Base-by-base conservation (phyloP, 2,797 vertebrate species). In the Etheostoma perlongum region DNA sequence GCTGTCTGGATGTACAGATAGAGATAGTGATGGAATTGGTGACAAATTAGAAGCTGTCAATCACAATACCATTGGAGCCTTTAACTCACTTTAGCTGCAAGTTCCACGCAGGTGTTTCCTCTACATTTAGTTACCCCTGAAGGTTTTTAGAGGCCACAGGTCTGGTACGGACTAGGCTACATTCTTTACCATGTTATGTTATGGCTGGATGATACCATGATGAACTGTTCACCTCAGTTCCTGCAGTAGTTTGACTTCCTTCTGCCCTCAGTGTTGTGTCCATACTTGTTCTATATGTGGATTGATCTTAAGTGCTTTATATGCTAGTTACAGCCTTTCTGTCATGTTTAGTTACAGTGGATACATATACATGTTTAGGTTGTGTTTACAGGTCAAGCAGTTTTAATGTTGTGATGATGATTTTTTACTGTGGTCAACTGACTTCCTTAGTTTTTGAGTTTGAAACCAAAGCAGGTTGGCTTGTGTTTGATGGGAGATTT, bases 401-500 rank as follows among this genome's bases (percentile, higher is more conserved):
- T 74, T 86, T 78, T 81, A 40, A 52, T 82, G 40, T 76, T 66
- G 49, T 74, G 52, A 48, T 79, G 67, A 79, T 74, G 44, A 55
- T 84, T 83, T 23, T 4, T 77, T 46, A 30, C 65, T 59, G 44
- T 44, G 73, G 51, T 71, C 51, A 54, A 70, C 51, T 84, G 83
- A 81, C 83, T 86, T 84, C 30, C 60, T 80, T 62, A 46, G 63
- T 69, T 86, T 5, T 76, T 76, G 47, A 69, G 78, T 65, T 82
- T 40, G 72, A 90, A 88, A 89, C 82, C 76, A 72, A 83, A 85
- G 79, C 76, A 77, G 94, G 93, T 95, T 95, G 93, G 93, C 93
- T 94, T 95, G 94, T 95, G 95, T 96, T 96, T 96, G 95, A 96
- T 95, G 94, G 94, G 95, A 96, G 96, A 94, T 96, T 96, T 96